Conservation (phyloP, 2,113 vertebrate genomes). For the Sebastes schlegelii region DNA sequence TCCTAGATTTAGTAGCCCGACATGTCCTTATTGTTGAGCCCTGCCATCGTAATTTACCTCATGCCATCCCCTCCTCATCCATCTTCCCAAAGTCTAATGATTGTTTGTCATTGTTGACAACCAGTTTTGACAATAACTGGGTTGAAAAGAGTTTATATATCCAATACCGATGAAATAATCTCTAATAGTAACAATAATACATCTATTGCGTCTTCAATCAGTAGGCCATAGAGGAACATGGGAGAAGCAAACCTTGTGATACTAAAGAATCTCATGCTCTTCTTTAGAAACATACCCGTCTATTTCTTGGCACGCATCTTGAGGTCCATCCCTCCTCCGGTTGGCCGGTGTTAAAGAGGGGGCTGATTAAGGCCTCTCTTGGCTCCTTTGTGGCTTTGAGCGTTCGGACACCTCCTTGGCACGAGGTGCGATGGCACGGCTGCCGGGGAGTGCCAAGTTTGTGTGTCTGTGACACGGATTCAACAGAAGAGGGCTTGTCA, state of each 20-base stretch:
- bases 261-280: slow-evolving; percentile 24
- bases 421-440: slow-evolving; percentile 47
- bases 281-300: slow-evolving; percentile 28
- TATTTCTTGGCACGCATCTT: slow-evolving; percentile 43
- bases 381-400: slow-evolving; percentile 62
- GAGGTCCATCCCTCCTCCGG: slow-evolving; percentile 26
- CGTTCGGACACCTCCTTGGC: slow-evolving; percentile 69
- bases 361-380: slow-evolving; percentile 54
- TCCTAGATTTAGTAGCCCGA: no score
- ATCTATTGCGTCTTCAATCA: neutral
- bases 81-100: neutral
- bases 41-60: no score
- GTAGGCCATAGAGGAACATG: neutral
- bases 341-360: slow-evolving; percentile 66
- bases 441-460: slow-evolving; percentile 47
- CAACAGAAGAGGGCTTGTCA: slow-evolving; percentile 42
- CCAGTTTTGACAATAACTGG: neutral
- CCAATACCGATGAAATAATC: neutral
- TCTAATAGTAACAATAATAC: neutral
- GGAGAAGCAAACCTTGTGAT: slow-evolving; percentile 21
- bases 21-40: no score
- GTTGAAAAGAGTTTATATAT: neutral
- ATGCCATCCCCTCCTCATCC: neutral
- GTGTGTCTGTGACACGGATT: slow-evolving; percentile 49
- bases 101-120: neutral